Percentiles rank a stretch among this genome's conserved stretches.
These are phyloP conservation scores for Xenopus laevis DNA, from an alignment of 2,113 vertebrate genomes.

Conservation along the genomic window DNA sequence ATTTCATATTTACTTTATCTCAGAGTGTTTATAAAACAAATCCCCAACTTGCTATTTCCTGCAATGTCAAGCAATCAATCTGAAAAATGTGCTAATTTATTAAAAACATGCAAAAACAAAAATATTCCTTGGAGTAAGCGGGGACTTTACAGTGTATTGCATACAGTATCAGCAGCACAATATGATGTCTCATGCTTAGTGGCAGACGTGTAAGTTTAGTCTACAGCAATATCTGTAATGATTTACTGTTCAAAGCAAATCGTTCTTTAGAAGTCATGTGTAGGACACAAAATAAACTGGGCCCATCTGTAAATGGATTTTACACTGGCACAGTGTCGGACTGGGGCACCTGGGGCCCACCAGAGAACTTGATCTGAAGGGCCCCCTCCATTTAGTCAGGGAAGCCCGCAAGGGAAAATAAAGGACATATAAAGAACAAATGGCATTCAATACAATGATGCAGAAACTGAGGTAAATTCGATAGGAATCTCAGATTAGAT, in stretches of 20 bases:
- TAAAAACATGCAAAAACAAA: neutral
- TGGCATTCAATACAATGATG: too few species aligned
- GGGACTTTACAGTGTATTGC: neutral
- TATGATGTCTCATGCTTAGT: neutral
- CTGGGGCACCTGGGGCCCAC: too few species aligned
- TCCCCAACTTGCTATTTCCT: slow-evolving; percentile 24
- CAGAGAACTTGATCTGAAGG: too few species aligned
- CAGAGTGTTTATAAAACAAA: slow-evolving; percentile 33
- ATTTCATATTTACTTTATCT: slow-evolving; percentile 16
- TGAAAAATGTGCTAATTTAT: slow-evolving; percentile 13
- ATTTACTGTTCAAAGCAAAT: neutral
- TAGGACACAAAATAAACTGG: neutral
- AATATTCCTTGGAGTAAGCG: neutral
- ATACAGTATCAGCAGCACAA: neutral
- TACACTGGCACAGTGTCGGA: too few species aligned
- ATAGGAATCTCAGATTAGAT: too few species aligned
- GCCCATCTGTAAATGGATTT: neutral
- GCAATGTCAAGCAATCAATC: slow-evolving; percentile 9
- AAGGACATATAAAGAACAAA: too few species aligned
- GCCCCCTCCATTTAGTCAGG: too few species aligned
- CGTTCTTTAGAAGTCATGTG: neutral
- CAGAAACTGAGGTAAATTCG: too few species aligned
- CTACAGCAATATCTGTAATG: neutral
- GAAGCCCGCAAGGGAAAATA: too few species aligned
- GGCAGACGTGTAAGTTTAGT: neutral